Evolutionary conservation across 2,113 vertebrate species (phyloP), one percentile per base, ranked within the genome.

Genomic region (Syrrhaptes paradoxus): DNA sequence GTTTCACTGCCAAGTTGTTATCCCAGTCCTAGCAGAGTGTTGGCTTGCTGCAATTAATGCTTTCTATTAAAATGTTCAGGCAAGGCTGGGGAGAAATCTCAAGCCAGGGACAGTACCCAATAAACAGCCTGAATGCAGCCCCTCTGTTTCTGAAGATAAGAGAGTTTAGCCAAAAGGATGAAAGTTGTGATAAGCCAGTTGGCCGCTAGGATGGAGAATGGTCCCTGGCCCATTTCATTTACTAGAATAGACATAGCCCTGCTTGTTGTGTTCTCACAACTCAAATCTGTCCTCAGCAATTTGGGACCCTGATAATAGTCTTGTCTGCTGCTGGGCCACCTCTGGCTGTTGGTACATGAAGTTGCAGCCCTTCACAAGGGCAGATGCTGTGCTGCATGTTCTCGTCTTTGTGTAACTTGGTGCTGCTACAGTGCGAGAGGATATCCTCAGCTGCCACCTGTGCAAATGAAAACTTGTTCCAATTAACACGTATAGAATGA

Each of bases 381-480:
- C 85, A 88, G 91, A 79, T 1, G 32, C 80, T 91, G 77, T 58
- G 82, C 68, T 76, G 81, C n/a, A 43, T 54, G 38, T 34, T 85
- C 57, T 77, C 76, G 59, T 63, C 29, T 91, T 81, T 74, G 72
- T 71, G 75, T 61, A 59, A 34, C 46, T 48, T 38, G 55, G 15
- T 90, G 59, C 52, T 67, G 19, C 32, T 90, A n/a, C 41, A 43
- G 32, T 15, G 55, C 0, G 9, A 77, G 36, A 80, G 15, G 38
- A 63, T 51, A 76, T 63, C 45, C 48, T 59, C 71, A 90, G 82
- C 63, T 68, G 62, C 79, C 78, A 80, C 76, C 58, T 92, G 75
- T 86, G 90, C 93, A 94, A 94, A 94, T 92, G 89, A 96, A 95
- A 96, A 65, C 83, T 88, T 96, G 90, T 96, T 93, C 86, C 93